phyloP scores from a whole-genome alignment of 2,113 vertebrate genomes.

The Pangasianodon hypophthalmus region DNA sequence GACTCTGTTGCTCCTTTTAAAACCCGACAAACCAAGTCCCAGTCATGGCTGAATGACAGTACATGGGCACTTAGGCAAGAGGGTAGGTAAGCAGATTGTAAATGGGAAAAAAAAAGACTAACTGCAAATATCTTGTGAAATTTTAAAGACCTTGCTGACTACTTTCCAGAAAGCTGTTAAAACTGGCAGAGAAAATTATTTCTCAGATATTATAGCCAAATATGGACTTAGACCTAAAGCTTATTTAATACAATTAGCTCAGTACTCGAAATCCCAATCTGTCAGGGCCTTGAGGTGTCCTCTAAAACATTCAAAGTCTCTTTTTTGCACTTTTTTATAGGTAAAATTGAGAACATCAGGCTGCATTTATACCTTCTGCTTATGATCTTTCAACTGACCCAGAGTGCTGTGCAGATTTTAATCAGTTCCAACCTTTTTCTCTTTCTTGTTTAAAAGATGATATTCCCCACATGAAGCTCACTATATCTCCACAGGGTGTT shows the following conservation, averaged over 20 bases:
- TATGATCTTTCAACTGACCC: neutral
- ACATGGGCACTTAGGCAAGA: neutral
- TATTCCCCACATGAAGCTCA: constrained; percentile 6
- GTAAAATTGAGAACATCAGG: neutral
- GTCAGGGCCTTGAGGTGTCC: neutral
- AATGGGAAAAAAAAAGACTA: neutral
- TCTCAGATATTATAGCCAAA: neutral
- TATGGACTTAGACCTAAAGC: neutral
- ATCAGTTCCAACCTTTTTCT: neutral
- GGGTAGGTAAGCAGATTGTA: neutral
- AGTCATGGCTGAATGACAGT: neutral
- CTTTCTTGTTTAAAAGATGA: constrained; percentile 15
- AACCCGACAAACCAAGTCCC: neutral
- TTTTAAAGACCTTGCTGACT: neutral
- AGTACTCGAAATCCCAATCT: neutral
- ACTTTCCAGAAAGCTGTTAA: neutral
- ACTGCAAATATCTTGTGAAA: neutral
- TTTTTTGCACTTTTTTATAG: neutral
- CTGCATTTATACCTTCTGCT: neutral
- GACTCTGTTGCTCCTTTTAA: neutral
- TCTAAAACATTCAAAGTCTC: neutral
- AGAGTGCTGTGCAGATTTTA: neutral
- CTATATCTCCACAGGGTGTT: neutral
- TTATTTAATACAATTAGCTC: neutral
- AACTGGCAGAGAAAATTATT: constrained; percentile 3